Evolutionary conservation across 2,113 vertebrate species (phyloP).

Genomic region (Eptesicus fuscus): DNA sequence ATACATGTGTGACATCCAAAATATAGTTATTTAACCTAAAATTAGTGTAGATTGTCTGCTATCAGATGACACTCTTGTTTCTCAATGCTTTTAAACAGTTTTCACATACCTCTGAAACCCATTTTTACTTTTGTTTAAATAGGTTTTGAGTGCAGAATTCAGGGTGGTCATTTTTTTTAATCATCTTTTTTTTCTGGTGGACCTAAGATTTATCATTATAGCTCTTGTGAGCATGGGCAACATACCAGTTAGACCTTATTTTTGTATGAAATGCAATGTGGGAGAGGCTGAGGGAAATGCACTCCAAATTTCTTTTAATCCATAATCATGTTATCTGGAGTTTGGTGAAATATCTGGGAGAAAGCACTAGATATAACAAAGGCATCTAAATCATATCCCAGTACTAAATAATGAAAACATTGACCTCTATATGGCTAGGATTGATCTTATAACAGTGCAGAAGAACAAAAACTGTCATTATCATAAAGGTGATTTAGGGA

Average conservation of each 20-base stretch:
- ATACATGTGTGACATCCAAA: background rate
- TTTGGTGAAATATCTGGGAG: background rate
- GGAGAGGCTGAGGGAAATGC: background rate
- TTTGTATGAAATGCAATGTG: background rate
- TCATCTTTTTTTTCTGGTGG: background rate
- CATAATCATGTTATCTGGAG: background rate
- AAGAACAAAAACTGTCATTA: conserved; percentile 61
- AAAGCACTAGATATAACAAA: conserved; percentile 39
- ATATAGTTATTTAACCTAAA: background rate
- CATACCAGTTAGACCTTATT: background rate
- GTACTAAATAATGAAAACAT: conserved; percentile 66
- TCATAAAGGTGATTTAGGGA: conserved; percentile 65
- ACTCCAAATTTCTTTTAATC: background rate
- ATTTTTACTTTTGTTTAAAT: background rate
- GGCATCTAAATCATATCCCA: conserved; percentile 54
- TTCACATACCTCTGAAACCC: background rate
- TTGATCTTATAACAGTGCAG: conserved; percentile 42
- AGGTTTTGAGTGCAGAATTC: background rate
- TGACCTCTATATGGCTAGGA: conserved; percentile 54
- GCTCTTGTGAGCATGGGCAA: background rate
- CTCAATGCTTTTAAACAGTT: background rate
- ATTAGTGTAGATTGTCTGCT: background rate
- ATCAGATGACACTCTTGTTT: background rate
- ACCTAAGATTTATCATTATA: background rate
- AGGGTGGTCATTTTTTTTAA: background rate